phyloP scores from a whole-genome alignment of 2,113 vertebrate genomes.

The Leptocoma aspasia region DNA sequence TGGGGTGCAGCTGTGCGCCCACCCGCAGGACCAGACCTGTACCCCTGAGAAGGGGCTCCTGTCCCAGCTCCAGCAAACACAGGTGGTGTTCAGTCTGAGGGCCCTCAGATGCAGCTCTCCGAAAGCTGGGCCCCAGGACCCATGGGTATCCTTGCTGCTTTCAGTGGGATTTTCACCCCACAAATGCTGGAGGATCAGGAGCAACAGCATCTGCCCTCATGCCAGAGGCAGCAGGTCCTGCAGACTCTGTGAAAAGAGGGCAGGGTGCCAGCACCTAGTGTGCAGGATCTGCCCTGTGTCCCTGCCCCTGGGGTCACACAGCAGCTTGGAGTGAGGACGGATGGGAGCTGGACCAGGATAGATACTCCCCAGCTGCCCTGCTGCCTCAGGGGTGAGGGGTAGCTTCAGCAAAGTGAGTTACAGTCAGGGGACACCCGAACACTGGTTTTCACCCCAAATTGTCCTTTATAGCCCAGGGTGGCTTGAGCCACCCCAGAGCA shows the following conservation, averaged over 20 bases:
- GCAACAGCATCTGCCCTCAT: fast-evolving
- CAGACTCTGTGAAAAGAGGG: neutral
- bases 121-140: fast-evolving
- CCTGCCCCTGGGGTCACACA: neutral
- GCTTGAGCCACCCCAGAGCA: neutral
- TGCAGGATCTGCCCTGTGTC: neutral
- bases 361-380: neutral
- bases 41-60: fast-evolving
- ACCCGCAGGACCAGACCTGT: neutral
- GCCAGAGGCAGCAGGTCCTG: neutral
- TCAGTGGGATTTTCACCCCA: neutral
- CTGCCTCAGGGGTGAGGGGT: neutral
- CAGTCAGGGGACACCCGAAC: neutral
- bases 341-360: neutral
- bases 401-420: neutral
- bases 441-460: neutral
- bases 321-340: fast-evolving
- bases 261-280: neutral
- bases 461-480: neutral
- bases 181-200: neutral
- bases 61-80: neutral
- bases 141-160: fast-evolving
- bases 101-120: neutral
- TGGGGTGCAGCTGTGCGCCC: fast-evolving
- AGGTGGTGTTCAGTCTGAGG: neutral